Evolutionary conservation across 2,113 vertebrate genomes (phyloP).

Genomic region (Sinocyclocheilus anophthalmus): DNA sequence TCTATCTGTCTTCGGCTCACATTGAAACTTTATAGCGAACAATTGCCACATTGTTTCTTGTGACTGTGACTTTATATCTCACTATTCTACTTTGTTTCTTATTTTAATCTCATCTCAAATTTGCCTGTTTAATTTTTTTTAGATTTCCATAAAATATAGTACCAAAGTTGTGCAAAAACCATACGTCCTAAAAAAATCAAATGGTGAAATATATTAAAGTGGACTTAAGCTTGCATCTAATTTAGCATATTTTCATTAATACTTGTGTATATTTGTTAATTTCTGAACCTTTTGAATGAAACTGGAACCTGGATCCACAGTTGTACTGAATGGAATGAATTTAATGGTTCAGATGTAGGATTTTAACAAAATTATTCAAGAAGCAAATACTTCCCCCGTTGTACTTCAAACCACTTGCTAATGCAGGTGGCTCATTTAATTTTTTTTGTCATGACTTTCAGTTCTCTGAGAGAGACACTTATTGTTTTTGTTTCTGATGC

Average conservation of each 20-base stretch:
- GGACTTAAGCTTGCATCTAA: neutral
- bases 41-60: too few species aligned
- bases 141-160: too few species aligned
- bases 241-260: neutral
- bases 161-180: too few species aligned
- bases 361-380: neutral
- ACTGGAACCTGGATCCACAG: neutral
- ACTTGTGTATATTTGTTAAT: neutral
- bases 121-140: too few species aligned
- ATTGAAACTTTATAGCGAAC: too few species aligned
- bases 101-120: too few species aligned
- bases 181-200: too few species aligned
- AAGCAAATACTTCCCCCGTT: conserved; percentile 1
- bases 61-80: too few species aligned
- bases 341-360: neutral
- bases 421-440: conserved; percentile 13
- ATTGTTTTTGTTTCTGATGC: conserved; percentile 58
- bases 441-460: neutral
- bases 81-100: too few species aligned
- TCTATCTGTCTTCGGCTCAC: too few species aligned
- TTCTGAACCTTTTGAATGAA: neutral
- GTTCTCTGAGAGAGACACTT: conserved; percentile 58
- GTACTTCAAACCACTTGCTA: neutral
- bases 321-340: neutral
- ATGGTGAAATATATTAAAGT: too few species aligned